phyloP scores from a whole-genome alignment of 2,888 invertebrate genomes.

The Mesorhabditis spiculigera region DNA sequence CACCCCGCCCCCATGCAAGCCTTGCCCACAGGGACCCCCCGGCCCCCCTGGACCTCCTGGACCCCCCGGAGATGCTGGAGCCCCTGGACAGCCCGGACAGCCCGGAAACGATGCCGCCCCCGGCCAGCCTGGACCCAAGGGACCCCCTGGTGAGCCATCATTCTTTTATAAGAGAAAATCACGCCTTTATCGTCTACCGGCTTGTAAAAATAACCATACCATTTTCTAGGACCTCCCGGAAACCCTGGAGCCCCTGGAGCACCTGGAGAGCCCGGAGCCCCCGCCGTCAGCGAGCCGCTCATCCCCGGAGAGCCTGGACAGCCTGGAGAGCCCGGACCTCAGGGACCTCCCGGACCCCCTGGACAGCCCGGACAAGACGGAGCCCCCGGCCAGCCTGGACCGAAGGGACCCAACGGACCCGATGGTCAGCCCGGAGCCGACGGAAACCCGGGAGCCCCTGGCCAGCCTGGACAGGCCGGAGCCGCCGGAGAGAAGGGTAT shows the following conservation, averaged over 20 bases:
- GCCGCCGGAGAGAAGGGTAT: slow-evolving; percentile 35
- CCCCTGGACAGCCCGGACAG: slow-evolving; percentile 39
- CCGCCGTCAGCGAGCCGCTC: slow-evolving; percentile 25
- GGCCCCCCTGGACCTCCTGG: slow-evolving; percentile 44
- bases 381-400: slow-evolving; percentile 29
- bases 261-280: slow-evolving; percentile 28
- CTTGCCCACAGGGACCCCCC: slow-evolving; percentile 44
- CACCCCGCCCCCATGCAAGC: slow-evolving; percentile 49
- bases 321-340: slow-evolving; percentile 33
- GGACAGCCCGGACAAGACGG: slow-evolving; percentile 31
- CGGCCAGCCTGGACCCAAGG: slow-evolving; percentile 32
- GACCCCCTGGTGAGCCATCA: slow-evolving; percentile 20
- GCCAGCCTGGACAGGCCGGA: slow-evolving; percentile 37
- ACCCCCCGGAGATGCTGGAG: slow-evolving; percentile 46
- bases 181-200: slow-evolving; percentile 16
- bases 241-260: slow-evolving; percentile 32
- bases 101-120: slow-evolving; percentile 43
- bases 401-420: slow-evolving; percentile 27
- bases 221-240: slow-evolving; percentile 31
- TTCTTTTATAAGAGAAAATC: background rate
- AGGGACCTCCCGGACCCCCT: slow-evolving; percentile 30
- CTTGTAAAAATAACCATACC: slow-evolving; percentile 29
- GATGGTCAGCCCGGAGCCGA: slow-evolving; percentile 28
- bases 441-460: slow-evolving; percentile 30
- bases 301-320: slow-evolving; percentile 31